Conservation (phyloP, 2,113 vertebrate species). For the Lophochroa leadbeateri region DNA sequence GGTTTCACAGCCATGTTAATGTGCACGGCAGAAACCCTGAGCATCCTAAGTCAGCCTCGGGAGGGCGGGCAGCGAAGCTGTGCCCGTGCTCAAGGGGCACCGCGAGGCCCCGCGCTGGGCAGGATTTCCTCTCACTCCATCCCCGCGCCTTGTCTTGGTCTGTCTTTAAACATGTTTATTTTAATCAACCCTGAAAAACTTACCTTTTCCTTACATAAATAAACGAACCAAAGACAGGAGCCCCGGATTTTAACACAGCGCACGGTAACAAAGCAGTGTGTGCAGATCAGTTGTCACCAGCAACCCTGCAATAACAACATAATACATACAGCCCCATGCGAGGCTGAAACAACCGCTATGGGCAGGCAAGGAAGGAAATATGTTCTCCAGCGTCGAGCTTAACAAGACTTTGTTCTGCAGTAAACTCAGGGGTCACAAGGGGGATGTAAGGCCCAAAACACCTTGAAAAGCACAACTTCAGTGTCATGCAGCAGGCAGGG, state of each 20-base stretch:
- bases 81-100: background rate
- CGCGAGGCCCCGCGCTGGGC: background rate
- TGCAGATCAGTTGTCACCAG: conserved; percentile 45
- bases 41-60: background rate
- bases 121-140: background rate
- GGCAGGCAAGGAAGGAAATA: background rate
- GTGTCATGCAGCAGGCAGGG: background rate
- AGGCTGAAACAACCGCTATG: background rate
- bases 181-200: conserved; percentile 12
- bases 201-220: conserved; percentile 54
- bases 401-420: conserved; percentile 2
- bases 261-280: background rate
- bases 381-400: background rate
- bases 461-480: background rate
- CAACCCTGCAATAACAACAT: conserved; percentile 45
- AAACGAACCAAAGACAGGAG: background rate
- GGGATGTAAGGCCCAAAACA: background rate
- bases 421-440: background rate
- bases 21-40: background rate
- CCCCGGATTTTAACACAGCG: conserved; percentile 8
- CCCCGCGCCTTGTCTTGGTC: background rate
- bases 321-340: background rate
- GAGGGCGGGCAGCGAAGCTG: background rate
- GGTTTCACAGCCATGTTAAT: conserved; percentile 30
- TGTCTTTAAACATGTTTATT: conserved; percentile 21